phyloP scores from a whole-genome alignment of 2,113 vertebrate genomes.

The Oplegnathus fasciatus region DNA sequence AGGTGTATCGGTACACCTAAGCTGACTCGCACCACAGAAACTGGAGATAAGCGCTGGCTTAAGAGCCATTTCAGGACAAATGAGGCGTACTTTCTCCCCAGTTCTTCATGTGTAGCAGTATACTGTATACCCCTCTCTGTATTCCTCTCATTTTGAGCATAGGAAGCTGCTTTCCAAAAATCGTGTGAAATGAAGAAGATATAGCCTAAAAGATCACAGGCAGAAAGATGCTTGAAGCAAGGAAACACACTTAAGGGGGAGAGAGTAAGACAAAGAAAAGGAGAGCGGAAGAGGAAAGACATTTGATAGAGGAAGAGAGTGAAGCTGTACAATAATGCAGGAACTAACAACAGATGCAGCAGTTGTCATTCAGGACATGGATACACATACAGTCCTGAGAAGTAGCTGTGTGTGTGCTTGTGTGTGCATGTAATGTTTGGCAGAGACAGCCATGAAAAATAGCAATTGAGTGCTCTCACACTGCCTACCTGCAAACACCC shows the following conservation, averaged over 20 bases:
- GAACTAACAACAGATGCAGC: conserved; percentile 22
- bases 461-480: conserved; percentile 56
- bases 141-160: not conserved
- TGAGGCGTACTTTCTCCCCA: conserved; percentile 5
- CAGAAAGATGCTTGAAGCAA: conserved; percentile 5
- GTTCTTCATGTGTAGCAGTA: not conserved
- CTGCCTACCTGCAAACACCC: conserved; percentile 78
- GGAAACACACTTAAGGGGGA: not conserved
- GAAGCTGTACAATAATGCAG: conserved; percentile 11
- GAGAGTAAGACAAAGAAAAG: not conserved
- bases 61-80: conserved; percentile 59
- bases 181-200: not conserved
- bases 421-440: conserved; percentile 41
- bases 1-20: conserved; percentile 47
- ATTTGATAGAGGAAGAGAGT: not conserved
- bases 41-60: conserved; percentile 57
- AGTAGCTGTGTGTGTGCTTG: conserved; percentile 19
- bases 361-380: conserved; percentile 25
- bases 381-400: conserved; percentile 20
- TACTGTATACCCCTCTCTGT: not conserved
- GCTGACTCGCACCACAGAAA: conserved; percentile 46
- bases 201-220: conserved; percentile 2
- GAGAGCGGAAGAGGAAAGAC: not conserved
- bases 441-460: conserved; percentile 53
- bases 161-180: conserved; percentile 29